Evolutionary conservation across 2,797 vertebrate species (phyloP).

Genomic region (Liasis olivaceus): DNA sequence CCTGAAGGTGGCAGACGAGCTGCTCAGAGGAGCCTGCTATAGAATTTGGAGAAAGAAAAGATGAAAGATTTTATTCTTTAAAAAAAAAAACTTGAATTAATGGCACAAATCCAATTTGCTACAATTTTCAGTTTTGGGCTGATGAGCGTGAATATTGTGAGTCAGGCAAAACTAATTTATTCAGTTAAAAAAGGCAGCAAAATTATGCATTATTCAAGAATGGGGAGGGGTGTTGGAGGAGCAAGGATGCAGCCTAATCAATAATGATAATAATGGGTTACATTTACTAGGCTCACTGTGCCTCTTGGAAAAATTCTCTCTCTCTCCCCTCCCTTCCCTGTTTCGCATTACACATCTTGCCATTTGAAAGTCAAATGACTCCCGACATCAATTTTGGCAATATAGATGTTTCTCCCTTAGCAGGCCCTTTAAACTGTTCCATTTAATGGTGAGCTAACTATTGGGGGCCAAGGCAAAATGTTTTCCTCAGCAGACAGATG

Average conservation of each 20-base stretch:
- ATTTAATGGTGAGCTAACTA: conserved; percentile 50
- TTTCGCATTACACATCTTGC: conserved; percentile 47
- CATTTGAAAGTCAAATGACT: conserved; percentile 61
- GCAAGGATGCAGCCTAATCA: conserved; percentile 54
- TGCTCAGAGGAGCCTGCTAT: conserved; percentile 68
- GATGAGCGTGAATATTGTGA: conserved; percentile 37
- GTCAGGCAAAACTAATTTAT: conserved; percentile 46
- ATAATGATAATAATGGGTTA: conserved; percentile 59
- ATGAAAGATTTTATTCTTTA: not conserved
- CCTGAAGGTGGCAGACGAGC: conserved; percentile 69
- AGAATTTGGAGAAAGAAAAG: conserved; percentile 57
- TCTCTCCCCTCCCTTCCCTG: not conserved
- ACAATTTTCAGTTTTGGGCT: conserved; percentile 27
- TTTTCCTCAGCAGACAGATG: conserved; percentile 51
- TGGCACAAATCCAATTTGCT: conserved; percentile 42
- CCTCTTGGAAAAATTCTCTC: conserved; percentile 37
- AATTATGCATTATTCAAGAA: conserved; percentile 60
- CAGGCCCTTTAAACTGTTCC: conserved; percentile 53
- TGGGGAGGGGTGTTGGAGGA: not conserved
- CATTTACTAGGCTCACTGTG: conserved; percentile 48
- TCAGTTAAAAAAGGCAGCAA: conserved; percentile 50
- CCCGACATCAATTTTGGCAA: conserved; percentile 54
- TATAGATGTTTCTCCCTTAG: conserved; percentile 47
- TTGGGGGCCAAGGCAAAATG: conserved; percentile 46
- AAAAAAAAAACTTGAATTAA: conserved; percentile 51